Conservation (phyloP, 2,797 vertebrate genomes). For the Potorous gilbertii region DNA sequence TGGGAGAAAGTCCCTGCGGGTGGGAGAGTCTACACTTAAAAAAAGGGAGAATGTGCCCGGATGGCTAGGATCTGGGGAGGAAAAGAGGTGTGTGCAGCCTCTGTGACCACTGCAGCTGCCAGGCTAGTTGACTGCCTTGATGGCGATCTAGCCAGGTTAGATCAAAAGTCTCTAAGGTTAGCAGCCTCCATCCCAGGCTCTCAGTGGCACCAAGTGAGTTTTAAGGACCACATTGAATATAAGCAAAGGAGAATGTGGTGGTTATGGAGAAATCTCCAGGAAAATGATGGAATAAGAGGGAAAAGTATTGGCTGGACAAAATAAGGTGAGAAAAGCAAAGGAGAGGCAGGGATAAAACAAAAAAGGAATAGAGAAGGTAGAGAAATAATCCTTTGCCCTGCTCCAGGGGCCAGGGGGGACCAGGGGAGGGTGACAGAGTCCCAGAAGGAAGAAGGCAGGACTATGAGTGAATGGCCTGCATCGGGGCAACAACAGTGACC, state of each 20-base stretch:
- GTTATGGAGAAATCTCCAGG: neutral
- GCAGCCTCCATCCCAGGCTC: neutral
- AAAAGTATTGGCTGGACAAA: neutral
- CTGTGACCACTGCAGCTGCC: accelerated
- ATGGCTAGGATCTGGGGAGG: neutral
- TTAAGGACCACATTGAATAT: neutral
- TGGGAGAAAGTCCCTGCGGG: neutral
- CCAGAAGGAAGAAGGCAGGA: neutral
- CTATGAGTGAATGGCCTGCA: neutral
- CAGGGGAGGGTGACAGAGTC: neutral
- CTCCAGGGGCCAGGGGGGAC: neutral
- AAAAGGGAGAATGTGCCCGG: neutral
- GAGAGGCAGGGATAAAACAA: neutral
- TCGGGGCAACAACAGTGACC: too few relatives aligned
- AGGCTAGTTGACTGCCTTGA: neutral
- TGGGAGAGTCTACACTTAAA: neutral
- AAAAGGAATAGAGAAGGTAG: neutral
- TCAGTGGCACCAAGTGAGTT: accelerated
- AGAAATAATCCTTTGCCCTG: neutral
- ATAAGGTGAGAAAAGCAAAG: neutral
- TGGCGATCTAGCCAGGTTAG: neutral
- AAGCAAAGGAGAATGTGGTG: neutral
- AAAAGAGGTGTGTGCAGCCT: neutral
- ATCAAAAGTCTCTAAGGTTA: too few relatives aligned
- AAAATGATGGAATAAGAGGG: neutral